Evolutionary conservation across 2,888 invertebrate genomes (phyloP).

Genomic region (Hypolimnas misippus): DNA sequence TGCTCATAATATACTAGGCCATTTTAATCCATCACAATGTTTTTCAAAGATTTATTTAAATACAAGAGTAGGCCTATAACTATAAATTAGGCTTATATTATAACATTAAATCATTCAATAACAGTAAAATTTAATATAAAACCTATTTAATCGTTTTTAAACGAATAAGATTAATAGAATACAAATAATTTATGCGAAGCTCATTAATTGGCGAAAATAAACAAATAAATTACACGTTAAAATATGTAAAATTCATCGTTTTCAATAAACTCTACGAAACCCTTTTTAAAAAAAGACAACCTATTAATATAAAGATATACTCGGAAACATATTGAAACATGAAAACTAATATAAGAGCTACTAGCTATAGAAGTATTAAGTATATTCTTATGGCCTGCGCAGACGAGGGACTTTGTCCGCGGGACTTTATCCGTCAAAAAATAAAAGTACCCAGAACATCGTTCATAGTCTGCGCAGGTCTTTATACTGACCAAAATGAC

Average conservation of each 20-base stretch:
- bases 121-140: slow-evolving; percentile 5
- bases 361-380: background rate
- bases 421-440: too few relatives aligned
- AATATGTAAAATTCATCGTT: slow-evolving; percentile 20
- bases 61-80: background rate
- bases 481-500: slow-evolving; percentile 36
- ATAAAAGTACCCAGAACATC: too few relatives aligned
- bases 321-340: slow-evolving; percentile 3
- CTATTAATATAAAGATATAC: slow-evolving; percentile 10
- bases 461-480: too few relatives aligned
- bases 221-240: slow-evolving; percentile 15
- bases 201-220: slow-evolving; percentile 10
- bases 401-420: too few relatives aligned
- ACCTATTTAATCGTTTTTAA: background rate
- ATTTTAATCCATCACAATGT: slow-evolving; percentile 13
- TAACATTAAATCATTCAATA: background rate
- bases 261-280: slow-evolving; percentile 17
- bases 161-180: slow-evolving; percentile 6
- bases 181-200: slow-evolving; percentile 12
- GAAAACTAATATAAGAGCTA: slow-evolving; percentile 1
- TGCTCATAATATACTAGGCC: slow-evolving; percentile 16
- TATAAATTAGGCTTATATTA: background rate
- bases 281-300: slow-evolving; percentile 14
- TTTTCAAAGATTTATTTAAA: background rate
- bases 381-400: too few relatives aligned